Percentiles rank a stretch among this genome's conserved stretches.
Conservation (phyloP, 2,888 invertebrate genomes). For the Eupithecia exiguata region DNA sequence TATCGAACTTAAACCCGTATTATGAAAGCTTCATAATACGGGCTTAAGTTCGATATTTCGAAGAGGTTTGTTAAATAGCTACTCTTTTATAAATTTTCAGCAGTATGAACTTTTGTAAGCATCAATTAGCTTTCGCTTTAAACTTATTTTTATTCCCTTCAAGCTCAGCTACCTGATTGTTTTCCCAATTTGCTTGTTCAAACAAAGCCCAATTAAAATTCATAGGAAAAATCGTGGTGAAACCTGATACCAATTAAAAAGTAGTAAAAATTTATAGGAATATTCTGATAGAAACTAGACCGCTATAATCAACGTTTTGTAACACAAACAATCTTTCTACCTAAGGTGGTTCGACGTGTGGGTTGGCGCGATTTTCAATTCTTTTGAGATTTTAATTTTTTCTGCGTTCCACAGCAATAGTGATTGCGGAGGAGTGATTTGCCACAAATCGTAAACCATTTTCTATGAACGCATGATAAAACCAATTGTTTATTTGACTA, state of each 20-base stretch:
- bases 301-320: not conserved
- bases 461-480: too few species aligned
- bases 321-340: not conserved
- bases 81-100: not conserved
- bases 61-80: not conserved
- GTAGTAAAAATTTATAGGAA: slow-evolving; percentile 15
- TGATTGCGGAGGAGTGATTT: too few species aligned
- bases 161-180: slow-evolving; percentile 7
- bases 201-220: slow-evolving; percentile 32
- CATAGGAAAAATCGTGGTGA: slow-evolving; percentile 16
- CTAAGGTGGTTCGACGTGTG: too few species aligned
- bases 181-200: slow-evolving; percentile 22
- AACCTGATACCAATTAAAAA: slow-evolving; percentile 30
- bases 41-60: too few species aligned
- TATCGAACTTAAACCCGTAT: too few species aligned
- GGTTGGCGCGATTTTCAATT: too few species aligned
- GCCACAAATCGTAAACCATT: too few species aligned
- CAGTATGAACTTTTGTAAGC: not conserved
- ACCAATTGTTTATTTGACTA: too few species aligned
- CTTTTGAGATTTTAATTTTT: too few species aligned
- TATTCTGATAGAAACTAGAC: not conserved
- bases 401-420: too few species aligned
- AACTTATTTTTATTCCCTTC: slow-evolving; percentile 5
- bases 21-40: too few species aligned
- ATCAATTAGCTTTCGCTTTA: slow-evolving; percentile 2